phyloP scores from a whole-genome alignment of 2,888 invertebrate species.

The Morpho helenor region DNA sequence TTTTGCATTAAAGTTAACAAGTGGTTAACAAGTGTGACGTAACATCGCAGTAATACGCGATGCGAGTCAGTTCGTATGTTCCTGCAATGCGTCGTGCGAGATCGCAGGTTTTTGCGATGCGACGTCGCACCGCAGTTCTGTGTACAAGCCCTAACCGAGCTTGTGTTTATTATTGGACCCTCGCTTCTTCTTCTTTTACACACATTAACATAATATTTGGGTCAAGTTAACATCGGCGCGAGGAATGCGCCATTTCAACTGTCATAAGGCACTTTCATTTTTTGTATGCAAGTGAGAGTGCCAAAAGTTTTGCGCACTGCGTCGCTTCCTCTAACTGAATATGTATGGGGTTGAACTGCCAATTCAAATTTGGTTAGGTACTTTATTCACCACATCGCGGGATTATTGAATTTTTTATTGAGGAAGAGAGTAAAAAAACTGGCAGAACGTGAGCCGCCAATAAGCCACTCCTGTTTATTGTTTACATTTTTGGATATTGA shows the following conservation, averaged over 20 bases:
- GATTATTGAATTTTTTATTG: constrained; percentile 46
- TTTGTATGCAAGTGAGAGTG: constrained; percentile 75
- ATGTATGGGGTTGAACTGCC: constrained; percentile 67
- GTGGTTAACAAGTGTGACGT: too few species aligned
- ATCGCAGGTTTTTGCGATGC: too few species aligned
- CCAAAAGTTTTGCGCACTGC: constrained; percentile 78
- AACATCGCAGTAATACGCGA: too few species aligned
- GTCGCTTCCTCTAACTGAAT: constrained; percentile 60
- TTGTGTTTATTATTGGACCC: too few species aligned
- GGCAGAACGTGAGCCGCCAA: constrained; percentile 7
- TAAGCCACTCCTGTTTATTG: constrained; percentile 10
- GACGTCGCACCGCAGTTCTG: too few species aligned
- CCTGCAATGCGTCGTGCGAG: too few species aligned
- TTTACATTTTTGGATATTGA: constrained; percentile 10
- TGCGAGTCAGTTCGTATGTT: too few species aligned
- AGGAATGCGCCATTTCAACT: constrained; percentile 54
- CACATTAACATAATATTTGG: constrained; percentile 28
- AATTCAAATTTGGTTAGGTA: constrained; percentile 60
- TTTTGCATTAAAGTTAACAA: too few species aligned
- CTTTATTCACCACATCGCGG: constrained; percentile 55
- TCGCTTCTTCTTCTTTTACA: too few species aligned
- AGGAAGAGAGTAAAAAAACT: constrained; percentile 9
- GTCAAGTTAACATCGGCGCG: constrained; percentile 38
- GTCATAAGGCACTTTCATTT: constrained; percentile 63
- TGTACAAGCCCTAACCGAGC: too few species aligned